phyloP scores from a whole-genome alignment of 2,113 vertebrate species.

The Spea bombifrons region DNA sequence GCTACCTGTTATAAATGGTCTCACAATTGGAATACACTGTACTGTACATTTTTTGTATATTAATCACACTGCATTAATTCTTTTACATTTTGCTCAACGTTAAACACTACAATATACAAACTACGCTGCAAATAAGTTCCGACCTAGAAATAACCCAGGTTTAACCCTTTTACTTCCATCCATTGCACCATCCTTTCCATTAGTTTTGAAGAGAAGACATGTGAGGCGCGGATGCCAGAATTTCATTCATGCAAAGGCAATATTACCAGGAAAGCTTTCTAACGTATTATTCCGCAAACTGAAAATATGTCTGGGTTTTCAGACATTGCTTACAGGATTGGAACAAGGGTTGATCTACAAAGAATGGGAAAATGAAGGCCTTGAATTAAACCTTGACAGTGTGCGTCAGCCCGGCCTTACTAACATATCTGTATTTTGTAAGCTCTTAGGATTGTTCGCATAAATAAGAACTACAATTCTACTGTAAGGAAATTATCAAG shows the following conservation, averaged over 20 bases:
- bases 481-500: not conserved
- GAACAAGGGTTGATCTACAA: slow-evolving; percentile 14
- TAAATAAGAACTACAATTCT: not conserved
- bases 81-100: too few species aligned
- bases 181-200: slow-evolving; percentile 13
- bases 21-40: too few species aligned
- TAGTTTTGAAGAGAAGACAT: slow-evolving; percentile 4
- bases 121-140: too few species aligned
- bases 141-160: too few species aligned
- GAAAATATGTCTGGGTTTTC: slow-evolving; percentile 11
- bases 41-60: too few species aligned
- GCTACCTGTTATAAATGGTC: too few species aligned
- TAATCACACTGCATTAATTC: too few species aligned
- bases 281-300: slow-evolving; percentile 1
- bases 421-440: not conserved
- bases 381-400: not conserved
- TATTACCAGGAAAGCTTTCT: slow-evolving; percentile 13
- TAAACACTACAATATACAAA: too few species aligned
- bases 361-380: slow-evolving; percentile 1
- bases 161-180: too few species aligned
- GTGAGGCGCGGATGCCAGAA: slow-evolving; percentile 8
- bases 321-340: slow-evolving; percentile 15
- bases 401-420: not conserved
- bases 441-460: not conserved
- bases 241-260: slow-evolving; percentile 18